A percentile compares a stretch with the other conserved stretches of the same genome.
Conservation (phyloP, 1,140 invertebrate genomes). For the Pristionchus pacificus region DNA sequence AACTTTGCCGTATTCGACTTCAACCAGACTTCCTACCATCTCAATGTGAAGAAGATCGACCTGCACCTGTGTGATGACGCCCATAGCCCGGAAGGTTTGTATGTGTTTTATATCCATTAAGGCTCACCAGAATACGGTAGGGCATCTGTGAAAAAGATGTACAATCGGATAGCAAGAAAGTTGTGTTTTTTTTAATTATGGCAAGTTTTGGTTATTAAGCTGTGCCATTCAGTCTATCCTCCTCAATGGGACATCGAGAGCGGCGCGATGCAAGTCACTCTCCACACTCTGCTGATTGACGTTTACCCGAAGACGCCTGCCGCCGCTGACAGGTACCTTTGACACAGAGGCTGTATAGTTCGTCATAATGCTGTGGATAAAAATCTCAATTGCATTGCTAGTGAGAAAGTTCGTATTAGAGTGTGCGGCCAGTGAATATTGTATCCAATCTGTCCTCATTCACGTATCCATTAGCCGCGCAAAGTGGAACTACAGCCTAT, state of each 20-base stretch:
- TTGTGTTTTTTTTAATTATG: too few relatives aligned
- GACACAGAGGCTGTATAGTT: too few relatives aligned
- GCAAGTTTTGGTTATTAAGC: too few relatives aligned
- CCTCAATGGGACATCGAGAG: constrained; percentile 67
- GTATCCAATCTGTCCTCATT: too few relatives aligned
- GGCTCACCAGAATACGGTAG: background rate
- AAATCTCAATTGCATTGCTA: too few relatives aligned
- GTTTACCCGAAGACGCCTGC: constrained; percentile 94
- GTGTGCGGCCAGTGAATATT: too few relatives aligned
- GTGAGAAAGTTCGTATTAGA: too few relatives aligned
- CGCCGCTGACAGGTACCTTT: constrained; percentile 53
- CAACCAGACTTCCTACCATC: constrained; percentile 92
- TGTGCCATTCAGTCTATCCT: constrained; percentile 44
- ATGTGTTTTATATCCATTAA: constrained; percentile 6
- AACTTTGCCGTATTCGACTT: constrained; percentile 87
- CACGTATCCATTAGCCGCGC: too few relatives aligned
- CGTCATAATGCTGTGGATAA: too few relatives aligned
- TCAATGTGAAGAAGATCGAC: constrained; percentile 86
- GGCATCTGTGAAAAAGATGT: too few relatives aligned
- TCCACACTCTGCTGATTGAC: constrained; percentile 80
- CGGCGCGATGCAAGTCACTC: constrained; percentile 84
- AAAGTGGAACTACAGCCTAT: too few relatives aligned
- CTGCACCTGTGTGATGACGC: constrained; percentile 91
- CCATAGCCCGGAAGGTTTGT: constrained; percentile 63
- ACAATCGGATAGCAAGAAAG: too few relatives aligned